These are phyloP conservation scores for Drosophila mauritiana DNA, from an alignment of 1,140 invertebrate genomes.

Conservation along the genomic window DNA sequence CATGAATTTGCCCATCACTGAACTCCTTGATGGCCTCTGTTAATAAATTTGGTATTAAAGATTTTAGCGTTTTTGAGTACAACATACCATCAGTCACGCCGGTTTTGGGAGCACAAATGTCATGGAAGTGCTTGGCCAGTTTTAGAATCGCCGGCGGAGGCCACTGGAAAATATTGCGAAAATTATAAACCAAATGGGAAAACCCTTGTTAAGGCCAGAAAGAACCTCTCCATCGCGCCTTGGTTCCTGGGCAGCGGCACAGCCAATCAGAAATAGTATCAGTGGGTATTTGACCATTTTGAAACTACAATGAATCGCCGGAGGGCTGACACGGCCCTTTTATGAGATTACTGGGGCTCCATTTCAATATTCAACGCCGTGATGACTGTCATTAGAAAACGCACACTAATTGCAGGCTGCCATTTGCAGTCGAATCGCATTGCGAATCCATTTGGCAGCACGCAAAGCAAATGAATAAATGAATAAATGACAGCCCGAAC, in stretches of 20 bases:
- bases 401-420: slow-evolving; percentile 51
- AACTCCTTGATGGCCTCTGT: slow-evolving; percentile 78
- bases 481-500: slow-evolving; percentile 56
- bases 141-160: slow-evolving; percentile 46
- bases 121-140: slow-evolving; percentile 44
- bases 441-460: slow-evolving; percentile 45
- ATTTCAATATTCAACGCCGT: slow-evolving; percentile 20
- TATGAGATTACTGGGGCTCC: slow-evolving; percentile 28
- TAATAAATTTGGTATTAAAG: too few relatives aligned
- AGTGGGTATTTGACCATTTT: slow-evolving; percentile 39
- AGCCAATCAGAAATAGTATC: slow-evolving; percentile 9
- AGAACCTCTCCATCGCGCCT: slow-evolving; percentile 51
- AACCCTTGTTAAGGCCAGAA: not conserved
- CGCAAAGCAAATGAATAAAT: slow-evolving; percentile 58
- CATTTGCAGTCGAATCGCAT: slow-evolving; percentile 54
- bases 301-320: slow-evolving; percentile 12
- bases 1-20: slow-evolving; percentile 71
- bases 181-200: not conserved
- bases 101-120: slow-evolving; percentile 57
- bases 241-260: slow-evolving; percentile 31
- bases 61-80: not conserved
- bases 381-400: slow-evolving; percentile 55
- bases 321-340: slow-evolving; percentile 16
- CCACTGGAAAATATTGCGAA: slow-evolving; percentile 11
- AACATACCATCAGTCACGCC: slow-evolving; percentile 55